Base-by-base conservation (phyloP, 2,888 invertebrate species). In the Autographa pulchrina region DNA sequence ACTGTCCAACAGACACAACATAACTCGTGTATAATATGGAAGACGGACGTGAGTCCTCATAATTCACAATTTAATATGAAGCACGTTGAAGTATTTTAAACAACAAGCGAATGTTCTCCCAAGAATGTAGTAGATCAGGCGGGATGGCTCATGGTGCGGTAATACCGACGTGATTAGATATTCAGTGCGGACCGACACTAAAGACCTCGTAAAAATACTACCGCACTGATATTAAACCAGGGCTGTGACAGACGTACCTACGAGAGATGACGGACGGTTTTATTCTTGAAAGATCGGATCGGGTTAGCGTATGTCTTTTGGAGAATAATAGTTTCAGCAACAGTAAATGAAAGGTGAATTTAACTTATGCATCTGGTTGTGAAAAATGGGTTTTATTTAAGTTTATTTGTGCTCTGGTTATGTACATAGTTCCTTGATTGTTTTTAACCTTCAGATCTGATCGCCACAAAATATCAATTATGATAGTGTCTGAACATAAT, bases 191-290 rank as follows among this genome's bases (percentile, higher is more conserved):
- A 77, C 64, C 69, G 74, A 73, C 80, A 80, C 70, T 90, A 86
- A 87, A 90, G 88, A 89, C 87, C 91, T 88, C 92, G 91, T 92
- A 92, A 92, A 91, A 91, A 88, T 89, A 90, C 90, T 85, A 84
- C 83, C 72, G 83, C 82, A 81, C 77, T 86, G 86, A 87, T 91
- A 91, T 90, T 90, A 86, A 87, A 80, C 77, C 67, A 78, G 77
- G 78, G 74, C 58, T 77, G 75, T 16, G 62, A 67, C 65, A 13
- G 58, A 16, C 62, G 60, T 18, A 9, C 25, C 25, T 25, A 25
- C 48, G 16, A 43, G 8, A 14, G 25, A 56, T 32, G 58, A 58
- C 41, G 43, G 11, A n/a, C n/a, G n/a, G 25, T 11, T 25, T 25
- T 56, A 56, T 56, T 56, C 20, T 25, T 56, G n/a, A 14, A 25